Conservation (phyloP, 2,888 invertebrate species). For the Euzophera pinguis region DNA sequence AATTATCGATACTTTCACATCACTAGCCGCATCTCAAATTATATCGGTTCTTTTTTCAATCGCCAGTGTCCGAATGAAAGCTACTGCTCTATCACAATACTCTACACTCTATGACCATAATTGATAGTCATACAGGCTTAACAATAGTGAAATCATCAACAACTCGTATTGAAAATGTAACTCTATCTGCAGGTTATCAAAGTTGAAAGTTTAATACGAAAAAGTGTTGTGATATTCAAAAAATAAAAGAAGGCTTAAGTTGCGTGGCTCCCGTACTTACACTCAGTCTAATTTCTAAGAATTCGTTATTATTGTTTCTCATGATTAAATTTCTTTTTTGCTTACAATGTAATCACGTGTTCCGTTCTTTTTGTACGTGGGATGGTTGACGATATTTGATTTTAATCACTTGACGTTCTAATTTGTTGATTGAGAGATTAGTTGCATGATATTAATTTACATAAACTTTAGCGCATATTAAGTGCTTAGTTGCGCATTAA, state of each 20-base stretch:
- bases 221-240: conserved; percentile 48
- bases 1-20: conserved; percentile 17
- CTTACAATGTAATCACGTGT: conserved; percentile 64
- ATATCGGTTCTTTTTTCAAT: conserved; percentile 79
- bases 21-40: conserved; percentile 52
- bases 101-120: conserved; percentile 72
- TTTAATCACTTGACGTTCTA: conserved; percentile 9
- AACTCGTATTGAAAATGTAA: conserved; percentile 26
- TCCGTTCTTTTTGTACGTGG: conserved; percentile 54
- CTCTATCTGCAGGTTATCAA: conserved; percentile 27
- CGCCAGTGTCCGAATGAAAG: conserved; percentile 67
- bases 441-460: conserved; percentile 2
- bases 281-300: conserved; percentile 73
- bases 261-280: conserved; percentile 79
- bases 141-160: conserved; percentile 70
- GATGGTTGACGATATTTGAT: conserved; percentile 41
- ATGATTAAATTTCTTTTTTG: conserved; percentile 79
- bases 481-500: too few species aligned
- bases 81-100: conserved; percentile 76
- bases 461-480: neutral
- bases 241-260: conserved; percentile 66
- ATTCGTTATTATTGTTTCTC: conserved; percentile 78
- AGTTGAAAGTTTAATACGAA: conserved; percentile 30
- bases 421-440: conserved; percentile 3
- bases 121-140: conserved; percentile 77